Base-by-base conservation (phyloP, 2,888 invertebrate genomes). In the Synergus gifuensis region DNA sequence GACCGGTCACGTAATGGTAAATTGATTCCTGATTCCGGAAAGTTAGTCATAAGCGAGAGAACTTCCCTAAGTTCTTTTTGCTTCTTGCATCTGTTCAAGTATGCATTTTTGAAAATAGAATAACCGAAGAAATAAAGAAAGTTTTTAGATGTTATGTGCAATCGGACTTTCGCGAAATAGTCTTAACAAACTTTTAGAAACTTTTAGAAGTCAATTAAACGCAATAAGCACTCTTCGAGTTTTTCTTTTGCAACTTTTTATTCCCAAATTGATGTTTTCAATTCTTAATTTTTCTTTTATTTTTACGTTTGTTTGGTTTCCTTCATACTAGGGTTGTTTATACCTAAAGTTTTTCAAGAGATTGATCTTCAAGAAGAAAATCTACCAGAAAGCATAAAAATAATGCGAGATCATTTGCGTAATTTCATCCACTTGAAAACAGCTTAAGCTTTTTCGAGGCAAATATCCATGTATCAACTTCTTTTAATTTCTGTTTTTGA, bases 361-460 rank as follows among this genome's bases (percentile, higher is more conserved):
- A 54, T 54, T 18, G 40, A n/a, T 42, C 63, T 58, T 60, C 18
- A 58, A 77, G 76, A 54, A 7, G 64, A 69, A 81, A 79, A 80
- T 76, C 78, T 79, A 54, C 64, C 76, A 81, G 78, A 76, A 78
- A 76, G 78, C 12, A 36, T 76, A n/a, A 63, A 78, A 80, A 69
- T 81, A 82, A 82, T 80, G 69, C 64, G 76, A 64, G 66, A 44
- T 58, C 77, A 82, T 81, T 84, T 84, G 81, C 83, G 80, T 84
- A 84, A 84, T 82, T 82, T 82, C 63, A 58, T 42, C 82, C 58
- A 80, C 82, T 84, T 81, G 73, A 76, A 78, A 81, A 76, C 63
- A 40, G 78, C 78, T 82, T 76, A 81, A 78, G 78, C 11, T 67
- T 40, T 69, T 42, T 77, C 77, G 49, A 69, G 79, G 80, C 60